phyloP scores from a whole-genome alignment of 2,113 vertebrate species.

The Stercorarius parasiticus region DNA sequence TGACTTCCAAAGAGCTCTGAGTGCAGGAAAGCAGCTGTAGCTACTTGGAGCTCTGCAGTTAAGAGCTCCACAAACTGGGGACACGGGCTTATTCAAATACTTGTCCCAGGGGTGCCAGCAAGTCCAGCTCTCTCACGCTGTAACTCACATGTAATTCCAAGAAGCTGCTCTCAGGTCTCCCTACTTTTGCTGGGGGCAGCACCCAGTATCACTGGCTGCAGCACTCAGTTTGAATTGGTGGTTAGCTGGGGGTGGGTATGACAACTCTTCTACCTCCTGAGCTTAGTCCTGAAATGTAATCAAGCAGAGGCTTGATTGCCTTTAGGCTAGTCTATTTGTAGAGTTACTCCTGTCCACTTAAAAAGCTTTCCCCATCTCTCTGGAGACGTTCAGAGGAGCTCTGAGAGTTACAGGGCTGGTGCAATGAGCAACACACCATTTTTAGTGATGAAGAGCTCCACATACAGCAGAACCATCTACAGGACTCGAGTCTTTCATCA shows the following conservation, averaged over 20 bases:
- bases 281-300: background rate
- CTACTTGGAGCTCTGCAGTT: background rate
- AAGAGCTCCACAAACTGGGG: background rate
- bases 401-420: background rate
- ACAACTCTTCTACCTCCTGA: background rate
- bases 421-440: background rate
- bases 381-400: background rate
- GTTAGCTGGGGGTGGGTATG: background rate
- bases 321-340: background rate
- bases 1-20: rapidly evolving
- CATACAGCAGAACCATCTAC: background rate
- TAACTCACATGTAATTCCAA: rapidly evolving
- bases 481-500: background rate
- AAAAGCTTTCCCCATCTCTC: background rate
- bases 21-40: background rate
- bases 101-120: background rate
- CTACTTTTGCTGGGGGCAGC: background rate
- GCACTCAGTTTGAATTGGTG: rapidly evolving
- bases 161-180: background rate
- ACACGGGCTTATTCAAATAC: background rate
- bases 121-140: background rate
- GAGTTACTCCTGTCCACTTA: background rate
- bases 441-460: background rate
- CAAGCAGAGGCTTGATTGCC: background rate
- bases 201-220: background rate